Conservation (phyloP, 2,113 vertebrate species). For the Indicator indicator region DNA sequence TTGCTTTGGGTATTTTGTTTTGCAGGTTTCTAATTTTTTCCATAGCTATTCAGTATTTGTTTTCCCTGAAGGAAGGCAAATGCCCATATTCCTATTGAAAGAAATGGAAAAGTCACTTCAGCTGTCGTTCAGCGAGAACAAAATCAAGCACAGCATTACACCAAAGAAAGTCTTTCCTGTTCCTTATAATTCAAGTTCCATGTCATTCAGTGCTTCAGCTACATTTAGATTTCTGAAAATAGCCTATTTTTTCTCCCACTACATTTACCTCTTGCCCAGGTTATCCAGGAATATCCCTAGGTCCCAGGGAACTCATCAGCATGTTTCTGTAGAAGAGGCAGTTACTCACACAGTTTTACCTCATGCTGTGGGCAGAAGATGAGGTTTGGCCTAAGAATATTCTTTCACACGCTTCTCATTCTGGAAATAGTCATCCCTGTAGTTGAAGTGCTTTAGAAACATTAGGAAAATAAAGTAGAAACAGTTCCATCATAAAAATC, state of each 20-base stretch:
- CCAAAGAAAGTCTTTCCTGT: neutral
- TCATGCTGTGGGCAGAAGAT: slow-evolving; percentile 78
- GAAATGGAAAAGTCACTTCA: slow-evolving; percentile 4
- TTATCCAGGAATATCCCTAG: slow-evolving; percentile 70
- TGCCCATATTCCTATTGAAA: neutral
- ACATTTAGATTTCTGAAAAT: neutral
- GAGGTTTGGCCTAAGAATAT: slow-evolving; percentile 82
- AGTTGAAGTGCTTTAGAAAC: neutral
- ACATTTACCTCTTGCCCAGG: slow-evolving; percentile 73
- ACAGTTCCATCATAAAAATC: neutral
- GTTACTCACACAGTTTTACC: slow-evolving; percentile 76
- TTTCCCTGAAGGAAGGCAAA: neutral
- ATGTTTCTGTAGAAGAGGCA: slow-evolving; percentile 80
- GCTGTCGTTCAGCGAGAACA: neutral
- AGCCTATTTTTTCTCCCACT: neutral
- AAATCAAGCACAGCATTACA: neutral
- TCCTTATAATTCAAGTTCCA: neutral
- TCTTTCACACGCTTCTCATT: slow-evolving; percentile 79
- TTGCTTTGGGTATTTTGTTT: neutral
- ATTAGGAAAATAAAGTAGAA: slow-evolving; percentile 1
- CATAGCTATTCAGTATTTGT: neutral
- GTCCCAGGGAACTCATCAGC: slow-evolving; percentile 73
- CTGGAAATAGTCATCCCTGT: slow-evolving; percentile 73
- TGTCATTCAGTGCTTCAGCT: neutral
- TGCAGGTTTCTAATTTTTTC: neutral